A percentile compares a stretch with the other conserved stretches of the same genome.
phyloP scores from a whole-genome alignment of 2,888 invertebrate genomes.

The Lasius fuliginosus region DNA sequence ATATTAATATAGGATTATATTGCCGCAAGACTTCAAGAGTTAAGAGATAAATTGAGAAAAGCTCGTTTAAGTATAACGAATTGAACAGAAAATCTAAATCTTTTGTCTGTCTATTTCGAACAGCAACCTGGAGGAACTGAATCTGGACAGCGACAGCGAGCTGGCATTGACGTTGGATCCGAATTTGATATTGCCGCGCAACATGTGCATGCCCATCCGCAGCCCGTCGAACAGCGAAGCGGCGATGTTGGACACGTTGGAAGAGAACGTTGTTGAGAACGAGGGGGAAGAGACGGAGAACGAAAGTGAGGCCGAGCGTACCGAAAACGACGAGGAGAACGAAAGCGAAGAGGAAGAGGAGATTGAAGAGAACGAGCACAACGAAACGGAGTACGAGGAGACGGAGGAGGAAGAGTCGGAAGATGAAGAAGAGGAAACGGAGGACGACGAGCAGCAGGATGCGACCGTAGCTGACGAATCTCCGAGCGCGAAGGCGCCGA shows the following conservation, averaged over 20 bases:
- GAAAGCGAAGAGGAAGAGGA: slow-evolving; percentile 70
- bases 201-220: slow-evolving; percentile 85
- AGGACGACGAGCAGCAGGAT: slow-evolving; percentile 51
- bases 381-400: slow-evolving; percentile 86
- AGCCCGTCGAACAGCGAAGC: slow-evolving; percentile 64
- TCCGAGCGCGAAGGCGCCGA: slow-evolving; percentile 47
- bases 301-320: slow-evolving; percentile 75
- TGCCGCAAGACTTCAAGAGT: neutral
- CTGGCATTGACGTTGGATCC: slow-evolving; percentile 94
- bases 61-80: neutral
- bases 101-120: slow-evolving; percentile 25
- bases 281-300: slow-evolving; percentile 76
- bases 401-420: slow-evolving; percentile 86
- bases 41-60: slow-evolving; percentile 1
- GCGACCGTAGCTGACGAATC: slow-evolving; percentile 34
- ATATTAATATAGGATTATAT: neutral
- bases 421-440: slow-evolving; percentile 78
- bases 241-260: slow-evolving; percentile 72
- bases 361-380: slow-evolving; percentile 77
- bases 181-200: slow-evolving; percentile 94
- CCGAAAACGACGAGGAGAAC: slow-evolving; percentile 77
- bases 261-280: slow-evolving; percentile 67
- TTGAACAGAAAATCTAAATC: neutral
- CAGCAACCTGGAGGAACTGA: slow-evolving; percentile 87
- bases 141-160: slow-evolving; percentile 88